Evolutionary conservation across 2,113 vertebrate species (phyloP), one percentile per base, ranked within the genome.

Genomic region (Ictalurus punctatus): DNA sequence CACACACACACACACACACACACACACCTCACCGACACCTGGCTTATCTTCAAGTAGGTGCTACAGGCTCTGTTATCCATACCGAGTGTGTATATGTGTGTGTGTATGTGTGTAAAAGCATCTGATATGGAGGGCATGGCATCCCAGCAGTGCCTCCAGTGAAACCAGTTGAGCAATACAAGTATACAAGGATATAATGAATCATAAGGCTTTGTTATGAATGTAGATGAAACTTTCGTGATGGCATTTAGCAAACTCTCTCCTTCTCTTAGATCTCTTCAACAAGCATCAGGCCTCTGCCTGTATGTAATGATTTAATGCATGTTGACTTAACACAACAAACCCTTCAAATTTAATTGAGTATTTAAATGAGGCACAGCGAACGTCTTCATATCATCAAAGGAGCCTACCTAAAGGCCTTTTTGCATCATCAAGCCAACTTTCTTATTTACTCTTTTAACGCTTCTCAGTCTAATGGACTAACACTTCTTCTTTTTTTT

Each of bases 1-100:
- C 48, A 82, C 63, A 61, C 48, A 48, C 7, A 81, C 30, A 84
- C 69, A 84, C 34, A 63, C 81, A 87, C 25, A 83, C 80, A 87
- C 52, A 63, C 27, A 83, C 80, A 88, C 65, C 48, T 30, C 54
- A n/a, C 71, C 71, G 8, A 89, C 90, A 76, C 89, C 90, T 86
- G 89, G 79, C 87, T 88, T 86, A 52, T 87, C 87, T 88, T 69
- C 88, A 85, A 76, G 65, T 83, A 52, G 83, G 90, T 94, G 90
- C 93, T 95, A 93, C 83, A 90, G 56, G 87, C 37, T 44, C 37
- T 63, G 82, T 44, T 59, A 61, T 76, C 61, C 54, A 40, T 86
- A 27, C 34, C 14, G 19, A 14, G 37, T 58, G 52, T 56, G 84
- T 78, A 21, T 56, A 34, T 59, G 52, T 40, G 61, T 69, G 61